Evolutionary conservation across 2,888 invertebrate species (phyloP).

Genomic region (Rhagium mordax): DNA sequence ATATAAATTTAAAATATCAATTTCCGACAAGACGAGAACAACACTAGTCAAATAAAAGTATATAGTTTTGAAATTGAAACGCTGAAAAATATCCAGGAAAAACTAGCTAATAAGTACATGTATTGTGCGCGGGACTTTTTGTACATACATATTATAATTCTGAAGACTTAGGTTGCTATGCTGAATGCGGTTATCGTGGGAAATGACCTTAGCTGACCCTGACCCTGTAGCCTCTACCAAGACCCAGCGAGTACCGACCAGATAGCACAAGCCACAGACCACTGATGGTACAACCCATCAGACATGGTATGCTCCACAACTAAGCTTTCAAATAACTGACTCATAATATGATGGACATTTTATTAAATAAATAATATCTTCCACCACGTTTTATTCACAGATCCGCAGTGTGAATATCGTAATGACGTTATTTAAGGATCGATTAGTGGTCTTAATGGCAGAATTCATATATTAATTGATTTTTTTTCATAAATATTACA

Average conservation of each 20-base stretch:
- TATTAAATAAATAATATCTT: not conserved
- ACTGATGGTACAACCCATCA: slow-evolving; percentile 47
- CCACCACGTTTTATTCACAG: slow-evolving; percentile 4
- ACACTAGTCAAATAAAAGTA: not conserved
- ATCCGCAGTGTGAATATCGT: not conserved
- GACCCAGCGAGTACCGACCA: slow-evolving; percentile 52
- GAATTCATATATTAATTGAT: too few species aligned
- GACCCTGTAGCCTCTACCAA: slow-evolving; percentile 66
- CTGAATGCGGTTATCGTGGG: slow-evolving; percentile 70
- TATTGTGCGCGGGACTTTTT: slow-evolving; percentile 39
- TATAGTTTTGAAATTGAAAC: not conserved
- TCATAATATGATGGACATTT: slow-evolving; percentile 19
- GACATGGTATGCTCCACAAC: slow-evolving; percentile 41
- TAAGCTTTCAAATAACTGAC: slow-evolving; percentile 34
- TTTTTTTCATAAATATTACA: too few species aligned
- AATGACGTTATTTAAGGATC: not conserved
- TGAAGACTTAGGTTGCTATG: slow-evolving; percentile 68
- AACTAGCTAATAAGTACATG: not conserved
- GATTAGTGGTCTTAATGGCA: too few species aligned
- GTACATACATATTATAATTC: slow-evolving; percentile 64
- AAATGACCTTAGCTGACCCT: slow-evolving; percentile 72
- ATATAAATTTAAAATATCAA: not conserved
- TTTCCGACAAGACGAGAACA: not conserved
- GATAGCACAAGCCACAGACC: slow-evolving; percentile 50
- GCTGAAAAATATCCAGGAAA: not conserved